Conservation (phyloP, 2,113 vertebrate genomes). For the Butorides virescens region DNA sequence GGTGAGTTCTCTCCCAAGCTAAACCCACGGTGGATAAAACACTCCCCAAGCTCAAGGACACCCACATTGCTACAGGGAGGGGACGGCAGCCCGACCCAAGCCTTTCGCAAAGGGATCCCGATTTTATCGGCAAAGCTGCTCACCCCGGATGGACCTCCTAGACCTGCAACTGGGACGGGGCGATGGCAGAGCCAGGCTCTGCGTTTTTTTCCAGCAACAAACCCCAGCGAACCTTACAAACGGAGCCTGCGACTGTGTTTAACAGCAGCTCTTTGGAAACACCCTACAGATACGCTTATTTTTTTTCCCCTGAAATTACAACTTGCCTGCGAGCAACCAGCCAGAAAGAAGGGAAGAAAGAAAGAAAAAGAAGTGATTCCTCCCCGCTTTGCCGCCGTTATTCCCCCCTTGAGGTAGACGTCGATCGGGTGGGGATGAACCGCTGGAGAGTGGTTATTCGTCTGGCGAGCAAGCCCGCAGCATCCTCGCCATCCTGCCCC, state of each 20-base stretch:
- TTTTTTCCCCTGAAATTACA: not conserved
- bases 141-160: not conserved
- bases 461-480: not conserved
- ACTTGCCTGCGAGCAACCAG: not conserved
- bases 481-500: not conserved
- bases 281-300: not conserved
- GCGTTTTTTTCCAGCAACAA: not conserved
- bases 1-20: not conserved
- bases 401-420: conserved; percentile 90
- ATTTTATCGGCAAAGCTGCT: not conserved
- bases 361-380: not conserved
- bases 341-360: not conserved
- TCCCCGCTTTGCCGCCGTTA: not conserved
- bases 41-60: not conserved
- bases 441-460: conserved; percentile 62
- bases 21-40: not conserved
- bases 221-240: not conserved
- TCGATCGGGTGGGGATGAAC: conserved; percentile 74
- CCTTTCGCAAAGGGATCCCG: not conserved
- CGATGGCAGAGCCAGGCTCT: not conserved
- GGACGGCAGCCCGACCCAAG: not conserved
- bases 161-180: not conserved
- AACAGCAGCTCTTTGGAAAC: not conserved
- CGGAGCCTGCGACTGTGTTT: not conserved
- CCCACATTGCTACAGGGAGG: not conserved